Evolutionary conservation across 2,888 invertebrate genomes (phyloP), one percentile per base, ranked within the genome.

Genomic region (Chesias legatella): DNA sequence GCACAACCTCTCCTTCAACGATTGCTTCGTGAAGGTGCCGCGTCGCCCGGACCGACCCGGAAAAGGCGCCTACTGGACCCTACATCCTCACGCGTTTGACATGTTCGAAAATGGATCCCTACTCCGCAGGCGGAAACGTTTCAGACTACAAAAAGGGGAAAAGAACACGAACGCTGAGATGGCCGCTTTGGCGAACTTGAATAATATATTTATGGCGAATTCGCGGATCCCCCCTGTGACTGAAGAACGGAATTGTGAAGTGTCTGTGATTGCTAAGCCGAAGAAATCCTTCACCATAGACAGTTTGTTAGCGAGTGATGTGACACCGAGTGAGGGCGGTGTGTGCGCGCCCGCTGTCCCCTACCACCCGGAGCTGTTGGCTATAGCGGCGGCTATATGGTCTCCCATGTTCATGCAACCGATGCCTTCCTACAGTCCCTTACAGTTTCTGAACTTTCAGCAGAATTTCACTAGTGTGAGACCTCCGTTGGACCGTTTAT

Each of bases 1-100:
- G 36, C 98, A 98, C 89, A 98, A 98, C 83, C 90, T 98, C 43
- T 96, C 96, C 36, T 98, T 98, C 90, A 98, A 98, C 84, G 98
- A 98, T 85, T 98, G 98, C 81, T 98, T 98, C 83, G 94, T 98
- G 68, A 98, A 98, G 90, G 92, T 92, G 59, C 96, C 95, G 35
- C 89, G 94, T 21, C 88, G 93, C 27, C 94, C 94, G 11, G 94
- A 94, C 78, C 85, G 94, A 22, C 95, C 95, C 6, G 95, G 95
- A 26, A 95, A 95, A 79, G 95, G 95, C 22, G 94, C 94, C 42
- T 95, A 94, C 78, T 95, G 95, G 95, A 94, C 95, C 7, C 88
- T 95, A 38, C 95, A 95, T 64, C 95, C 95, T 8, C 92, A 92
- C 61, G 94, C 94, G 26, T 92, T 94, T 59, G 93, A 94, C 70